These are phyloP conservation scores for Chrysopilus asiliformis DNA, from an alignment of 2,888 invertebrate genomes.

Conservation along the genomic window DNA sequence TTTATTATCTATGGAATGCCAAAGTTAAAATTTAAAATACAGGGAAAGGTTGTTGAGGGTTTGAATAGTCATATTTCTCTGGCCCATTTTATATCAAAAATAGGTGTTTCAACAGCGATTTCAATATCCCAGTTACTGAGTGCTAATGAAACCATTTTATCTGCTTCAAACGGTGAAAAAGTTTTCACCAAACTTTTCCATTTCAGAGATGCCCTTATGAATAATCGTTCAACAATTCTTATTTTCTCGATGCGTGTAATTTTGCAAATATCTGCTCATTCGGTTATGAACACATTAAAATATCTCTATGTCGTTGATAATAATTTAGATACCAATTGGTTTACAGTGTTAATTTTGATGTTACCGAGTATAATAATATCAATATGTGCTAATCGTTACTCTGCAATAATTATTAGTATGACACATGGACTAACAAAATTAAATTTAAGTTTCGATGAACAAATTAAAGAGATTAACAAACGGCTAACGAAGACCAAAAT, in stretches of 20 bases:
- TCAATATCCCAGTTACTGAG: slow-evolving; percentile 3
- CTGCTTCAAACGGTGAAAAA: not conserved
- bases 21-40: not conserved
- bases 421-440: slow-evolving; percentile 1
- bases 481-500: not conserved
- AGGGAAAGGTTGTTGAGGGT: not conserved
- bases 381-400: slow-evolving; percentile 2
- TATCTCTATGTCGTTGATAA: not conserved
- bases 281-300: slow-evolving; percentile 1
- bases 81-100: slow-evolving; percentile 4
- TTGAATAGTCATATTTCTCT: slow-evolving; percentile 3
- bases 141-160: not conserved
- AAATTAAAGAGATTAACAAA: slow-evolving; percentile 1
- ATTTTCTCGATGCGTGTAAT: slow-evolving; percentile 2
- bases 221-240: slow-evolving; percentile 1
- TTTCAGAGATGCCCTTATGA: not conserved
- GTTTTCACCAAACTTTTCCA: slow-evolving; percentile 1
- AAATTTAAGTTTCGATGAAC: slow-evolving; percentile 2
- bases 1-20: slow-evolving; percentile 2
- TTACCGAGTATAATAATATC: slow-evolving; percentile 5
- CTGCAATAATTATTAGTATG: slow-evolving; percentile 1
- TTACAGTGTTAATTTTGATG: not conserved
- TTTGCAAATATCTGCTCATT: slow-evolving; percentile 2
- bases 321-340: not conserved
- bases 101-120: not conserved